Evolutionary conservation across 2,797 vertebrate genomes (phyloP).

Genomic region (Gambelia wislizenii): DNA sequence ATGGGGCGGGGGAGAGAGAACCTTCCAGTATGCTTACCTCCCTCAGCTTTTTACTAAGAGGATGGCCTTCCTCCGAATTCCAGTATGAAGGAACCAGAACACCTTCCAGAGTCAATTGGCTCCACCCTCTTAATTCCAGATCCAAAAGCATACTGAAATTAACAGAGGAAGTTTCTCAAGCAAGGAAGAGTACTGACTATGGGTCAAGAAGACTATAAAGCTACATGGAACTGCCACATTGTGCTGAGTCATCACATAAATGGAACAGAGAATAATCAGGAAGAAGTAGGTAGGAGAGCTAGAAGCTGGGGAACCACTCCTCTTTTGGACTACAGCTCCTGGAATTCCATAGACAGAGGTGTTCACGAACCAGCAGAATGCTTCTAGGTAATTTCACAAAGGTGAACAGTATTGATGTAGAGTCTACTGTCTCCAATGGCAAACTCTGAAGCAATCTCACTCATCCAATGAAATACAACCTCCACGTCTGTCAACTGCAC

Average conservation of each 20-base stretch:
- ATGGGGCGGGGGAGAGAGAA: too few species aligned
- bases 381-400: too few species aligned
- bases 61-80: constrained; percentile 34
- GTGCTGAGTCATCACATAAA: constrained; percentile 60
- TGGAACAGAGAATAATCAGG: constrained; percentile 17
- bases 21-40: constrained; percentile 9
- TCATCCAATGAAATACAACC: background rate
- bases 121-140: constrained; percentile 71
- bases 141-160: constrained; percentile 71
- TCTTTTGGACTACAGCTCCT: background rate
- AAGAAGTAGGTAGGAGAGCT: background rate
- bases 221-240: constrained; percentile 35
- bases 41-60: constrained; percentile 23
- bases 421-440: background rate
- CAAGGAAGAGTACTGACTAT: constrained; percentile 64
- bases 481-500: constrained; percentile 41
- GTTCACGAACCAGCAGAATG: too few species aligned
- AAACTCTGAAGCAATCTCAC: background rate
- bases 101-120: constrained; percentile 55
- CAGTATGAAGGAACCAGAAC: constrained; percentile 49
- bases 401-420: background rate
- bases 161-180: constrained; percentile 70
- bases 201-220: constrained; percentile 70
- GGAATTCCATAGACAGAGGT: background rate
- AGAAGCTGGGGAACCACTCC: background rate